Percentiles rank a stretch among this genome's conserved stretches.
Conservation (phyloP, 1,140 invertebrate species). For the Pogonus chalceus region DNA sequence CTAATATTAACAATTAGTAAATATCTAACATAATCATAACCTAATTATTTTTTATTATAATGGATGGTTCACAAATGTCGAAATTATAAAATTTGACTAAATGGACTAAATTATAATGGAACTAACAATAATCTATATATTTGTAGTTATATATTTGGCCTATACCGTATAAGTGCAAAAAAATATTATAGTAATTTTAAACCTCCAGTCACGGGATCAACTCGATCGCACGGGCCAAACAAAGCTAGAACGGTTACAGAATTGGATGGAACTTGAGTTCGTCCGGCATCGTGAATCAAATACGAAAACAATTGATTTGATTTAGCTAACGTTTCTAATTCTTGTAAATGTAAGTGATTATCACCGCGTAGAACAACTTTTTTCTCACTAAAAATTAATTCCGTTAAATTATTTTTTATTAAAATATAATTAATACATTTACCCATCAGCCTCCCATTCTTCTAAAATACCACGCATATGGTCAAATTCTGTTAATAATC, state of each 20-base stretch:
- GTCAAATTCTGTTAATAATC: constrained; percentile 36
- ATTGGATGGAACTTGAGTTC: constrained; percentile 46
- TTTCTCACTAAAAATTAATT: constrained; percentile 40
- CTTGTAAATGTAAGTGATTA: constrained; percentile 41
- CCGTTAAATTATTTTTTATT: neutral
- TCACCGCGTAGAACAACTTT: constrained; percentile 52
- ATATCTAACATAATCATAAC: too few species aligned
- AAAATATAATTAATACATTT: constrained; percentile 12
- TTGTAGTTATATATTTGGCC: too few species aligned
- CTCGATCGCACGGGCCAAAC: constrained; percentile 37
- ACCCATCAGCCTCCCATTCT: constrained; percentile 45
- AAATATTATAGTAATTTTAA: constrained; percentile 37
- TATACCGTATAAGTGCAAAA: too few species aligned
- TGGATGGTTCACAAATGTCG: too few species aligned
- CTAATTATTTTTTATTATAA: too few species aligned
- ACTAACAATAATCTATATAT: neutral
- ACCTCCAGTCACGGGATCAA: constrained; percentile 38
- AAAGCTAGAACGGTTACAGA: constrained; percentile 41
- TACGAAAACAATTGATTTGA: constrained; percentile 41
- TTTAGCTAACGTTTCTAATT: constrained; percentile 41
- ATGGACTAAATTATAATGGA: too few species aligned
- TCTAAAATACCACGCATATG: constrained; percentile 38
- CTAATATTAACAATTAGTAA: too few species aligned
- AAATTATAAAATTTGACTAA: too few species aligned
- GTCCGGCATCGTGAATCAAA: constrained; percentile 51